These are phyloP conservation scores for Drosophila rellima DNA, from an alignment of 2,888 invertebrate species.

Conservation along the genomic window DNA sequence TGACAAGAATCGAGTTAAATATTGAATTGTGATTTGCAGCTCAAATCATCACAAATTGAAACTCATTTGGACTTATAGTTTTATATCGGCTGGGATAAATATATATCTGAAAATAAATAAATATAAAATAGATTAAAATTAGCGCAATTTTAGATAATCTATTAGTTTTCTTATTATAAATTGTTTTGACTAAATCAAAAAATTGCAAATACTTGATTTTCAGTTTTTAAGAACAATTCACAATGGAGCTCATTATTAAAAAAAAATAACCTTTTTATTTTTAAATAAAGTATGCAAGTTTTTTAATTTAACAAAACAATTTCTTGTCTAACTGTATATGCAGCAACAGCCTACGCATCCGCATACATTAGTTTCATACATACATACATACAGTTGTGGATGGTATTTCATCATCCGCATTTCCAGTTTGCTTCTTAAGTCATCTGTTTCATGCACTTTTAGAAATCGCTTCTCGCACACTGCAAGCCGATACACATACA, in stretches of 20 bases:
- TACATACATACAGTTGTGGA: conserved; percentile 17
- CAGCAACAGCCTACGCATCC: conserved; percentile 26
- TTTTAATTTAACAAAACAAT: neutral
- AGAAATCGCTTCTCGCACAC: conserved; percentile 48
- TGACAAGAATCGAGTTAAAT: conserved; percentile 34
- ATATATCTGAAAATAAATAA: conserved; percentile 31
- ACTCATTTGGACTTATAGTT: conserved; percentile 29
- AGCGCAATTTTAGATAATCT: neutral
- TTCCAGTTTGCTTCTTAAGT: conserved; percentile 65
- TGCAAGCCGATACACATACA: conserved; percentile 11
- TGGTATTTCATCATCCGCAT: conserved; percentile 55
- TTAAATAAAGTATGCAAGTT: neutral
- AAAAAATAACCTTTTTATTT: too few relatives aligned
- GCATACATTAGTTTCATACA: conserved; percentile 4
- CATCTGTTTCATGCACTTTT: conserved; percentile 63
- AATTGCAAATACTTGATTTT: too few relatives aligned
- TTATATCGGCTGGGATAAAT: conserved; percentile 14
- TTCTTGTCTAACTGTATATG: neutral
- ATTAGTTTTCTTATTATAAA: neutral
- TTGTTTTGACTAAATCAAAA: neutral
- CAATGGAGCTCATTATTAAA: too few relatives aligned
- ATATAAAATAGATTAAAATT: neutral
- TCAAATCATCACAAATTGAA: conserved; percentile 51
- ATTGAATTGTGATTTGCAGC: conserved; percentile 14
- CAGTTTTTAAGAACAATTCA: too few relatives aligned